A percentile compares a stretch with the other conserved stretches of the same genome.
These are phyloP conservation scores for Neosilurus mollespiculum DNA, from an alignment of 2,797 vertebrate species.

Conservation along the genomic window DNA sequence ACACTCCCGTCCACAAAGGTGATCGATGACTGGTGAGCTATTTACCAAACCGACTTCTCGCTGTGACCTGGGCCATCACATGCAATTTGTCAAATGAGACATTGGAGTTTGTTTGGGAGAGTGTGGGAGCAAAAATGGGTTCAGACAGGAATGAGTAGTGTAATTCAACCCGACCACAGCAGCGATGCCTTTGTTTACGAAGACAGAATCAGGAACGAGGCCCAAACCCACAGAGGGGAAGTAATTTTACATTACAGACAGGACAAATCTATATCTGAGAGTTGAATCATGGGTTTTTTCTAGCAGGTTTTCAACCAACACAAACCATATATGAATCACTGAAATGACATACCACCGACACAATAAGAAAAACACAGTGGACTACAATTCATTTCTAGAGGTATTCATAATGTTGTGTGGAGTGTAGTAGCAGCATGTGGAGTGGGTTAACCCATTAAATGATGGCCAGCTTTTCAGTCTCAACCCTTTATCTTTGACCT, in stretches of 20 bases:
- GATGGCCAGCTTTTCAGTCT: neutral
- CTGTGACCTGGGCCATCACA: slow-evolving; percentile 45
- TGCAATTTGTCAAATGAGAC: slow-evolving; percentile 52
- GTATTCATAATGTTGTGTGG: neutral
- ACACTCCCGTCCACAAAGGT: slow-evolving; percentile 22
- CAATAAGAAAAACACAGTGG: slow-evolving; percentile 1
- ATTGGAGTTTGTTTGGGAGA: slow-evolving; percentile 43
- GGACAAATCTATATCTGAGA: slow-evolving; percentile 28
- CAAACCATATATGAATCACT: slow-evolving; percentile 32
- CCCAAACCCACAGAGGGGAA: slow-evolving; percentile 30
- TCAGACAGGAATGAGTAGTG: slow-evolving; percentile 45
- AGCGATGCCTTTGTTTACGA: slow-evolving; percentile 43
- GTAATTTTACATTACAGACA: slow-evolving; percentile 39
- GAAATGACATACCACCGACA: slow-evolving; percentile 16
- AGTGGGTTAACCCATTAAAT: slow-evolving; percentile 1
- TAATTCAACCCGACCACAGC: slow-evolving; percentile 46
- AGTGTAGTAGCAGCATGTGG: neutral
- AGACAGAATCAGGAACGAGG: slow-evolving; percentile 18
- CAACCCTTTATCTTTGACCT: neutral
- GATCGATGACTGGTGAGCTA: slow-evolving; percentile 47
- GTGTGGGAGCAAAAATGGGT: slow-evolving; percentile 46
- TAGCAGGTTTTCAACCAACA: slow-evolving; percentile 33
- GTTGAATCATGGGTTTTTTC: slow-evolving; percentile 28
- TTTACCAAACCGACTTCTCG: slow-evolving; percentile 49
- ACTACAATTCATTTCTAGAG: neutral